These are phyloP conservation scores for Oscheius sp. DNA, from an alignment of 2,888 invertebrate species.

Conservation along the genomic window DNA sequence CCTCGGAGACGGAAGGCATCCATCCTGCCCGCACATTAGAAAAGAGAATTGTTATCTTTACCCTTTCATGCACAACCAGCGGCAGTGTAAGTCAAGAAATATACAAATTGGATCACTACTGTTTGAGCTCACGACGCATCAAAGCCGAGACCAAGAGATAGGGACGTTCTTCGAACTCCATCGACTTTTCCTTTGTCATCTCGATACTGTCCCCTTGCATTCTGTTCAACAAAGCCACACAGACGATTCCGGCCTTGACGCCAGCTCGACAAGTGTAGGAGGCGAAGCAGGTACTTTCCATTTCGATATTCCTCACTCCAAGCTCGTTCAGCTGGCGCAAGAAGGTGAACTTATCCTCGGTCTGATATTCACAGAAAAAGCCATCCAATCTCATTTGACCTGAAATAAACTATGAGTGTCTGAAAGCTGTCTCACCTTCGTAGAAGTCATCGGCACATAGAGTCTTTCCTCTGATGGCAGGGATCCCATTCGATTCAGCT, in stretches of 20 bases:
- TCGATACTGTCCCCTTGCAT: conserved; percentile 87
- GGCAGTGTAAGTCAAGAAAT: conserved; percentile 5
- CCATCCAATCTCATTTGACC: conserved; percentile 95
- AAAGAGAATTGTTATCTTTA: background rate
- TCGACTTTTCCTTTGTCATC: conserved; percentile 60
- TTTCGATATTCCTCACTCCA: conserved; percentile 91
- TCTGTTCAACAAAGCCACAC: conserved; percentile 90
- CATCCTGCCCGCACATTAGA: background rate
- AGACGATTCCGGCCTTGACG: conserved; percentile 84
- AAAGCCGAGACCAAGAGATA: conserved; percentile 64
- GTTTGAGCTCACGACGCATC: conserved; percentile 48
- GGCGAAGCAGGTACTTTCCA: conserved; percentile 91
- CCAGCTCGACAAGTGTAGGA: conserved; percentile 89
- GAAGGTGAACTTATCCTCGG: conserved; percentile 90
- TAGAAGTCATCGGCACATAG: conserved; percentile 98
- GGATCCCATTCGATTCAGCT: conserved; percentile 74
- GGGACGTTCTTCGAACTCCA: conserved; percentile 70
- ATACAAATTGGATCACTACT: conserved; percentile 31
- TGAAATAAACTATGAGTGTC: conserved; percentile 70
- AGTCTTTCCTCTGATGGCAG: conserved; percentile 89
- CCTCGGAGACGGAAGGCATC: background rate
- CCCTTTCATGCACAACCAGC: conserved; percentile 6
- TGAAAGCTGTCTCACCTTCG: conserved; percentile 80
- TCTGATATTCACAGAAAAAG: conserved; percentile 92
- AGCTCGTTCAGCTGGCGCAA: conserved; percentile 80